Base-by-base conservation (phyloP, 2,888 invertebrate species). In the Pammene fasciana region DNA sequence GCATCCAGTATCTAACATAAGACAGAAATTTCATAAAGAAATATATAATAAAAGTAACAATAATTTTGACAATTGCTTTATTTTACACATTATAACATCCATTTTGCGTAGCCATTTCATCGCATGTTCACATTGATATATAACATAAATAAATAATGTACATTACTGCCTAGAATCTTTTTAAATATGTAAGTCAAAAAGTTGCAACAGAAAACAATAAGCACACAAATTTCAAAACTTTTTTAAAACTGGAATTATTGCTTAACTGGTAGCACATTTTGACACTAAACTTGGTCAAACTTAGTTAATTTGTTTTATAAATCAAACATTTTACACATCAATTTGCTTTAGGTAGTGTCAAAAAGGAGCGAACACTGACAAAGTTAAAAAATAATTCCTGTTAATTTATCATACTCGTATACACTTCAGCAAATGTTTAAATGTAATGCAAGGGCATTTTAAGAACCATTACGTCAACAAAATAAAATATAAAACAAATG, bases 51-150 rank as follows among this genome's bases (percentile, higher is more conserved):
- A 48, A 59, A 56, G 6, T 16, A 59, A 52, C 26, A 26, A 14
- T 13, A 59, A 45, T 11, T 14, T 70, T 65, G 59, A 14, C 54
- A 65, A 50, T 65, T 70, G 52, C 65, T 65, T 70, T 70, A 65
- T 48, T 65, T 65, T 55, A 64, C 38, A 52, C 13, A 50, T 41
- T 7, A 60, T 50, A 65, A 59, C 70, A 65, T 70, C 70, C 70
- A 60, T 70, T 71, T 70, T 73, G 71, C 61, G 57, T 71, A 65
- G 68, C 71, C 52, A 71, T 72, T 68, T 78, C 76, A 65, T 70
- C 41, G 38, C 54, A 26, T 45, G 41, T 65, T 18, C 5, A 56
- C 6, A 41, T 34, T 45, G 34, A 36, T 1, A 43, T 38, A 46
- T 34, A 38, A n/a, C n/a, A 34, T 18, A 52, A 68, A 68, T 57